A percentile compares a stretch with the other conserved stretches of the same genome.
These are phyloP conservation scores for Thaumetopoea pityocampa DNA, from an alignment of 1,140 invertebrate species.

Conservation along the genomic window DNA sequence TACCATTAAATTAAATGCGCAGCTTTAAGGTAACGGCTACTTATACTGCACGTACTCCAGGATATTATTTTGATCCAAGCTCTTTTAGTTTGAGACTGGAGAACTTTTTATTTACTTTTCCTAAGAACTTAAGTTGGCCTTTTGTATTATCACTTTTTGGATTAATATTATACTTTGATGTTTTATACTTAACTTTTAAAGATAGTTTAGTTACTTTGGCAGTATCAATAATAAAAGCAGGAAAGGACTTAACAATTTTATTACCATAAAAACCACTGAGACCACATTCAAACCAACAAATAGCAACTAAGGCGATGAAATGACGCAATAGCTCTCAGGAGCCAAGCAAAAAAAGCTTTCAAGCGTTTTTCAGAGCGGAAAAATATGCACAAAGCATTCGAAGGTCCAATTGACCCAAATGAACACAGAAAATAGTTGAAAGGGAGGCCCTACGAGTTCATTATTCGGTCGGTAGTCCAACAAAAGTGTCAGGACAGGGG, in stretches of 20 bases:
- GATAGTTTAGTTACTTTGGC: too few species aligned
- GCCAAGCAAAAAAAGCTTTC: slow-evolving; percentile 50
- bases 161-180: too few species aligned
- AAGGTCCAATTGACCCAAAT: slow-evolving; percentile 69
- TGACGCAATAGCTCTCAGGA: slow-evolving; percentile 22
- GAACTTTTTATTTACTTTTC: slow-evolving; percentile 3
- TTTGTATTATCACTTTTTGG: too few species aligned
- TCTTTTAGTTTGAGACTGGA: slow-evolving; percentile 15
- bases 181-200: too few species aligned
- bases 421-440: slow-evolving; percentile 68
- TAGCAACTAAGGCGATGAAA: slow-evolving; percentile 14
- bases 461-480: slow-evolving; percentile 59
- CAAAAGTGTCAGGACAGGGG: slow-evolving; percentile 58
- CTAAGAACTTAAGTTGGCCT: too few species aligned
- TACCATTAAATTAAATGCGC: slow-evolving; percentile 26
- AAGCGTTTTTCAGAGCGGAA: slow-evolving; percentile 35
- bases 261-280: too few species aligned
- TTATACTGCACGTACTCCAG: slow-evolving; percentile 20
- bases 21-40: slow-evolving; percentile 22
- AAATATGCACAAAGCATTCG: slow-evolving; percentile 54
- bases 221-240: too few species aligned
- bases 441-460: slow-evolving; percentile 51
- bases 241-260: too few species aligned
- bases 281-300: slow-evolving; percentile 4
- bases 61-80: slow-evolving; percentile 25